phyloP scores from a whole-genome alignment of 2,888 invertebrate species.

The Eristalis tenax region DNA sequence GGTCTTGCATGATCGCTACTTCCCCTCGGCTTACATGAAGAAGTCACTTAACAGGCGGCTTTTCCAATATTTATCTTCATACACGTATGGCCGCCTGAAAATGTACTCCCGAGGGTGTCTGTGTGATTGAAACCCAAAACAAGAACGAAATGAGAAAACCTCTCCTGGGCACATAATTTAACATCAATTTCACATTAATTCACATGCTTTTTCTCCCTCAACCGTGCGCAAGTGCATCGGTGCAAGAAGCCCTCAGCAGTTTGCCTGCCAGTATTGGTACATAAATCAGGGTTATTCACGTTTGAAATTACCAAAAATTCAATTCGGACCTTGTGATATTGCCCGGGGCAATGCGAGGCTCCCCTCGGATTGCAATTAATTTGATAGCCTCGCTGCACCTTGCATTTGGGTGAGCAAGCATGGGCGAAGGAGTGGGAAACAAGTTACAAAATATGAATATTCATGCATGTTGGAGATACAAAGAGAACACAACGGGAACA shows the following conservation, averaged over 20 bases:
- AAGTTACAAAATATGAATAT: constrained; percentile 17
- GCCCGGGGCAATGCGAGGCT: background rate
- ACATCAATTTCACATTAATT: constrained; percentile 18
- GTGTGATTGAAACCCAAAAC: constrained; percentile 16
- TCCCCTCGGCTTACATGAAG: background rate
- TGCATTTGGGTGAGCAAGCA: background rate
- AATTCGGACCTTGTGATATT: constrained; percentile 9
- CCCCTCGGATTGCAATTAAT: constrained; percentile 39
- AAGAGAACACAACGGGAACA: background rate
- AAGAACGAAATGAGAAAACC: background rate
- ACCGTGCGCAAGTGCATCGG: constrained; percentile 6
- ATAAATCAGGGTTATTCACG: constrained; percentile 43
- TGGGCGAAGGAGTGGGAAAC: background rate
- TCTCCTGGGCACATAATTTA: constrained; percentile 25
- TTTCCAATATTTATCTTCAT: constrained; percentile 17
- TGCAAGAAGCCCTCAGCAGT: constrained; percentile 1
- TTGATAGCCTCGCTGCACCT: background rate
- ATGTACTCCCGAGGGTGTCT: background rate
- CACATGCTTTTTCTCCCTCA: background rate
- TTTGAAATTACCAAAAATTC: constrained; percentile 33
- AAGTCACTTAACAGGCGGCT: background rate
- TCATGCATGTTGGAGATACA: background rate
- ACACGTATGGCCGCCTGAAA: constrained; percentile 1
- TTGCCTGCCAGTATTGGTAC: background rate
- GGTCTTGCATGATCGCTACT: background rate